These are phyloP conservation scores for Lordiphosa fenestrarum DNA, from an alignment of 2,888 invertebrate species.

Conservation along the genomic window DNA sequence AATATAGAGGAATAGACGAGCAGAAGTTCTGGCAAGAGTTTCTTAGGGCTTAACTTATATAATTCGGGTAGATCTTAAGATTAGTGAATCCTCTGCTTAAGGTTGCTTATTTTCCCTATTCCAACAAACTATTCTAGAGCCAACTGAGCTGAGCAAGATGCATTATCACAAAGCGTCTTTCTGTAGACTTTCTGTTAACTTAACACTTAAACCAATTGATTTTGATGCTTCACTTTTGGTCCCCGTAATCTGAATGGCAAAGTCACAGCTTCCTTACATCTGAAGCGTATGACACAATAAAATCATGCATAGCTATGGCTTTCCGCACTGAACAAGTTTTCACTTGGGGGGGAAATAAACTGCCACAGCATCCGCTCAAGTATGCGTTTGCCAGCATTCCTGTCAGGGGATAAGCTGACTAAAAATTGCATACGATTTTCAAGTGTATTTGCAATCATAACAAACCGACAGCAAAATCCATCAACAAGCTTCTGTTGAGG, in stretches of 20 bases:
- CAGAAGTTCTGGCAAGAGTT: no score
- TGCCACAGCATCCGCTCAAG: background rate
- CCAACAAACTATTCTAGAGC: no score
- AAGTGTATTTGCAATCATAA: slow-evolving; percentile 64
- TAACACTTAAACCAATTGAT: background rate
- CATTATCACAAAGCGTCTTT: no score
- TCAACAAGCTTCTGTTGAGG: slow-evolving; percentile 20
- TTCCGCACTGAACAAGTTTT: slow-evolving; percentile 4
- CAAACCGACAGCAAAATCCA: slow-evolving; percentile 50
- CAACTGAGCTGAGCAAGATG: no score
- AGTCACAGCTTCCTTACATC: background rate
- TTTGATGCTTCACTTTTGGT: background rate
- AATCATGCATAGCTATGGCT: no score
- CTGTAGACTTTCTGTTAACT: no score
- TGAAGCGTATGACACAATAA: no score
- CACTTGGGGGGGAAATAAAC: slow-evolving; percentile 3
- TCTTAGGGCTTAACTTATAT: no score
- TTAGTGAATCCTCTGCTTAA: no score
- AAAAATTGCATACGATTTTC: slow-evolving; percentile 30
- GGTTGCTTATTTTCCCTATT: no score
- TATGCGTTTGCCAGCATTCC: background rate
- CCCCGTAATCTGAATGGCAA: slow-evolving; percentile 9
- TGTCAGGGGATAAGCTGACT: slow-evolving; percentile 1
- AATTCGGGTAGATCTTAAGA: no score
- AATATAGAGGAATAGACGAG: no score